Conservation (phyloP, 1,140 invertebrate species). For the Drosophila asahinai region DNA sequence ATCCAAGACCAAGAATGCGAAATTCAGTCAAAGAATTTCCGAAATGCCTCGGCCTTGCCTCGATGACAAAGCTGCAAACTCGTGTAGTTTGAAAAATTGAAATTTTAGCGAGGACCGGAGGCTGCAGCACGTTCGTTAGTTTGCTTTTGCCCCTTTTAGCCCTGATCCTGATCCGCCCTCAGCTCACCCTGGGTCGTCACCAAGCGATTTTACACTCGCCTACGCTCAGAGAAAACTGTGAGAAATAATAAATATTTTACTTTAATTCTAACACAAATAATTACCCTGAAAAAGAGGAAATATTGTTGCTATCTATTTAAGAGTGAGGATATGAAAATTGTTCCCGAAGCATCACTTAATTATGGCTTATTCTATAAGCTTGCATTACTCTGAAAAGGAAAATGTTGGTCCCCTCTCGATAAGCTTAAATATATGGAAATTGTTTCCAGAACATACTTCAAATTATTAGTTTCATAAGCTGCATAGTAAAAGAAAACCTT, state of each 20-base stretch:
- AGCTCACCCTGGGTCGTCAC: neutral
- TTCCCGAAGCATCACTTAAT: too few species aligned
- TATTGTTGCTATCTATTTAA: too few species aligned
- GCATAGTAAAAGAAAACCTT: neutral
- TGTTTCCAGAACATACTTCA: too few species aligned
- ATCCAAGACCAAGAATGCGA: neutral
- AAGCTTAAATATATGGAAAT: too few species aligned
- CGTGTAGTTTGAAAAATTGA: constrained; percentile 49
- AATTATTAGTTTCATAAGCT: too few species aligned
- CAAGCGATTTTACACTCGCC: neutral
- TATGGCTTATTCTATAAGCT: too few species aligned
- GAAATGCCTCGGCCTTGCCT: constrained; percentile 1
- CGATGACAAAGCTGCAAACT: constrained; percentile 12
- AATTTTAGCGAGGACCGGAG: constrained; percentile 23
- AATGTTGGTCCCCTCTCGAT: too few species aligned
- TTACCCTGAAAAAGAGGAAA: too few species aligned
- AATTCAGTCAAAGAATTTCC: constrained; percentile 24
- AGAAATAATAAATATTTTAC: too few species aligned
- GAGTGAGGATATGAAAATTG: too few species aligned
- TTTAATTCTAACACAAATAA: too few species aligned
- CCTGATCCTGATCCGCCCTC: constrained; percentile 9
- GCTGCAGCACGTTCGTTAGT: constrained; percentile 52
- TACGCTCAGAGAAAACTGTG: neutral
- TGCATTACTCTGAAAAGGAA: neutral
- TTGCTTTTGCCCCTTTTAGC: constrained; percentile 30